Percentiles rank a stretch among this genome's conserved stretches.
Conservation (phyloP, 2,113 vertebrate species). For the Malurus melanocephalus region DNA sequence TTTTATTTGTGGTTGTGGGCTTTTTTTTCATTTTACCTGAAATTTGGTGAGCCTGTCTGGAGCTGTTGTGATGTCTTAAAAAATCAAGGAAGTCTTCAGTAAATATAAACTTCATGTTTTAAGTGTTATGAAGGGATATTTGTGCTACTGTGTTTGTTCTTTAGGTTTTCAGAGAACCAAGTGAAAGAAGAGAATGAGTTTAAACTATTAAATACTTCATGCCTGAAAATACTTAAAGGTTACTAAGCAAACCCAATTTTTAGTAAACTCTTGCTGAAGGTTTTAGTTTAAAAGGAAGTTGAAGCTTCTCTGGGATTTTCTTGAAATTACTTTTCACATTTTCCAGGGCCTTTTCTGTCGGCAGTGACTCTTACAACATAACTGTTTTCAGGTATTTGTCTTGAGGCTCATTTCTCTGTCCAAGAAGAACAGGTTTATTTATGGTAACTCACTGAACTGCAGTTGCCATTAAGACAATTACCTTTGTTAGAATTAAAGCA, state of each 20-base stretch:
- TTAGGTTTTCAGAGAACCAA: neutral
- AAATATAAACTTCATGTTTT: neutral
- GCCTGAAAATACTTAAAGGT: neutral
- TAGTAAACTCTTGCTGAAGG: neutral
- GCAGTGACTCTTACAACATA: neutral
- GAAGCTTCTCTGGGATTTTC: neutral
- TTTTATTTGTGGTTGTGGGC: neutral
- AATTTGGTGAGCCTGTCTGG: neutral
- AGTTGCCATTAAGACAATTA: neutral
- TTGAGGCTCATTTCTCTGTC: neutral
- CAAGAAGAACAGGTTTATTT: neutral
- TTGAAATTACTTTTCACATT: neutral
- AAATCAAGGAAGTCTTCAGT: neutral
- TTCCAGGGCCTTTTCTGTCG: neutral
- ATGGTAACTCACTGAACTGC: neutral
- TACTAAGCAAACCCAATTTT: neutral
- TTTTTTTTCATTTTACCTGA: neutral
- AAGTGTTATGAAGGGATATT: neutral
- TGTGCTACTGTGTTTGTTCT: neutral
- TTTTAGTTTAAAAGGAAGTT: neutral
- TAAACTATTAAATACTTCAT: neutral
- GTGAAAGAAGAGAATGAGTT: neutral
- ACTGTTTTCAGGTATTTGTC: neutral
- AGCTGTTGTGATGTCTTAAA: neutral
- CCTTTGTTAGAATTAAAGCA: neutral